These are phyloP conservation scores for Entelurus aequoreus DNA, from an alignment of 2,113 vertebrate species.

Conservation along the genomic window DNA sequence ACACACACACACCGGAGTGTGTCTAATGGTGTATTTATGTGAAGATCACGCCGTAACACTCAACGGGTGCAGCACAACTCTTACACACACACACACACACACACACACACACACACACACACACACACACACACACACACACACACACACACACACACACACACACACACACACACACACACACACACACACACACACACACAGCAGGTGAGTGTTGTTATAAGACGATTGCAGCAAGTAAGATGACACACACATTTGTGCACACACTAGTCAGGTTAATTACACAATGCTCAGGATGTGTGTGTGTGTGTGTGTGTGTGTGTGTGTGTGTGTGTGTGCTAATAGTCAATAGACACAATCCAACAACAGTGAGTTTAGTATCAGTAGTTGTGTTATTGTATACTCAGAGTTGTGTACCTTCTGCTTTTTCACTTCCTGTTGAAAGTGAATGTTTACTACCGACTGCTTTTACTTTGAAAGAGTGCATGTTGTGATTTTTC, in stretches of 20 bases:
- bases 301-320: slow-evolving; percentile 33
- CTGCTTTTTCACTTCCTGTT: no score
- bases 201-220: not conserved
- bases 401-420: not conserved
- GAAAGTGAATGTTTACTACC: no score
- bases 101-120: no score
- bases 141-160: no score
- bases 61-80: not conserved
- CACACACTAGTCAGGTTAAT: slow-evolving; percentile 73
- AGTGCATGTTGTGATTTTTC: no score
- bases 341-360: not conserved
- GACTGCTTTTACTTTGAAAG: no score
- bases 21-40: slow-evolving; percentile 34
- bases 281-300: slow-evolving; percentile 79
- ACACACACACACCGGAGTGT: slow-evolving; percentile 6
- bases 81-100: no score
- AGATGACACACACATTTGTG: slow-evolving; percentile 23
- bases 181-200: slow-evolving; percentile 6
- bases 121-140: no score
- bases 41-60: slow-evolving; percentile 27
- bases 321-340: slow-evolving; percentile 6
- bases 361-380: not conserved
- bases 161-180: no score
- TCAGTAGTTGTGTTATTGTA: not conserved
- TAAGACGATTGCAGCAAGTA: slow-evolving; percentile 4